These are phyloP conservation scores for Orussus abietinus DNA, from an alignment of 1,140 invertebrate genomes.

Conservation along the genomic window DNA sequence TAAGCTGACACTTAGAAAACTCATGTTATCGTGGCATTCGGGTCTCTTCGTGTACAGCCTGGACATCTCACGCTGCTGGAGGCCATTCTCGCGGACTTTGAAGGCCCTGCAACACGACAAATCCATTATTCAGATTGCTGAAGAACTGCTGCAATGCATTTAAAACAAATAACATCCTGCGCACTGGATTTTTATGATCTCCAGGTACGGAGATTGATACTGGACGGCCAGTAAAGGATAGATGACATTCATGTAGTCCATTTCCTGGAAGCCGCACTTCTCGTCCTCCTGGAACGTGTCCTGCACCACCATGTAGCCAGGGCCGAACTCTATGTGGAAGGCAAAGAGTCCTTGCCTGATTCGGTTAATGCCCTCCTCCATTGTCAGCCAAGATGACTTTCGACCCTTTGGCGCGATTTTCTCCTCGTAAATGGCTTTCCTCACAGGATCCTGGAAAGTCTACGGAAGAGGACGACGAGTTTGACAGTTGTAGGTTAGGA, in stretches of 20 bases:
- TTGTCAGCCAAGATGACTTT: constrained; percentile 51
- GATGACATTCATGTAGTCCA: constrained; percentile 58
- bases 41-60: constrained; percentile 61
- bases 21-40: constrained; percentile 50
- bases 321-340: constrained; percentile 61
- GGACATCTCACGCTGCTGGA: constrained; percentile 56
- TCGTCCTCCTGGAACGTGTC: constrained; percentile 63
- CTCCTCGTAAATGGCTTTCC: constrained; percentile 58
- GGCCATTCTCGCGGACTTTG: constrained; percentile 58
- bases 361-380: constrained; percentile 58
- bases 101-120: constrained; percentile 47
- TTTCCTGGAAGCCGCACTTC: constrained; percentile 64
- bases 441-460: constrained; percentile 58
- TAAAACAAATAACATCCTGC: constrained; percentile 2
- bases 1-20: constrained; percentile 59
- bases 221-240: constrained; percentile 59
- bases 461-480: too few species aligned
- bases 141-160: neutral
- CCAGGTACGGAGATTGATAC: constrained; percentile 59
- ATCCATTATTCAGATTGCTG: neutral
- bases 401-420: constrained; percentile 58
- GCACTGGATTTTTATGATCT: constrained; percentile 62
- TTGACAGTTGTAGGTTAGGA: too few species aligned
- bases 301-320: constrained; percentile 61
- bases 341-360: constrained; percentile 61